Percentiles rank a stretch among this genome's conserved stretches.
These are phyloP conservation scores for Pelvicachromis taeniatus DNA, from an alignment of 2,113 vertebrate genomes.

Conservation along the genomic window DNA sequence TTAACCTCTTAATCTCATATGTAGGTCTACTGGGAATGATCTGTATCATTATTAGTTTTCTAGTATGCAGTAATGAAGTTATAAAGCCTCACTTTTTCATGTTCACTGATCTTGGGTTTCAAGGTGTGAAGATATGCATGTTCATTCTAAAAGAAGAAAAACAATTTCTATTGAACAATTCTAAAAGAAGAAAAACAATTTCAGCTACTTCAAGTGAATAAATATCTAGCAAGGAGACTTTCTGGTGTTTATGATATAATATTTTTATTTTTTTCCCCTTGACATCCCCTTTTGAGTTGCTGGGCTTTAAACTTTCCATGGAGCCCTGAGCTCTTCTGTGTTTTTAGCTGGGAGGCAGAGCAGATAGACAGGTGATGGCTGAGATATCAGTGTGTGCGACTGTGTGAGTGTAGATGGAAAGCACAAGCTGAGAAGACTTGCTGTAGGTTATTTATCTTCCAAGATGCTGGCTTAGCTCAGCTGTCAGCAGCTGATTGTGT, in stretches of 20 bases:
- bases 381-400: not conserved
- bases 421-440: conserved; percentile 24
- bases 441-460: conserved; percentile 51
- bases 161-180: not conserved
- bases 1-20: not conserved
- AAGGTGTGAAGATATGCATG: not conserved
- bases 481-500: conserved; percentile 11
- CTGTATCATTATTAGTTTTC: not conserved
- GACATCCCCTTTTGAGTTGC: not conserved
- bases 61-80: not conserved
- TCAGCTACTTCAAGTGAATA: not conserved
- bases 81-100: not conserved
- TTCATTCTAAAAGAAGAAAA: not conserved
- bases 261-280: not conserved
- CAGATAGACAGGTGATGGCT: conserved; percentile 36
- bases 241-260: not conserved
- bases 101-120: not conserved
- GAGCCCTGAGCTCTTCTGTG: not conserved
- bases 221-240: not conserved
- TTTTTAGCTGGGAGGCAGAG: conserved; percentile 13
- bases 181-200: not conserved
- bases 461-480: conserved; percentile 22
- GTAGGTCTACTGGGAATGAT: not conserved
- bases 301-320: not conserved
- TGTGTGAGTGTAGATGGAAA: not conserved